Percentiles rank a stretch among this genome's conserved stretches.
These are phyloP conservation scores for Agapostemon virescens DNA, from an alignment of 2,888 invertebrate species.

Conservation along the genomic window DNA sequence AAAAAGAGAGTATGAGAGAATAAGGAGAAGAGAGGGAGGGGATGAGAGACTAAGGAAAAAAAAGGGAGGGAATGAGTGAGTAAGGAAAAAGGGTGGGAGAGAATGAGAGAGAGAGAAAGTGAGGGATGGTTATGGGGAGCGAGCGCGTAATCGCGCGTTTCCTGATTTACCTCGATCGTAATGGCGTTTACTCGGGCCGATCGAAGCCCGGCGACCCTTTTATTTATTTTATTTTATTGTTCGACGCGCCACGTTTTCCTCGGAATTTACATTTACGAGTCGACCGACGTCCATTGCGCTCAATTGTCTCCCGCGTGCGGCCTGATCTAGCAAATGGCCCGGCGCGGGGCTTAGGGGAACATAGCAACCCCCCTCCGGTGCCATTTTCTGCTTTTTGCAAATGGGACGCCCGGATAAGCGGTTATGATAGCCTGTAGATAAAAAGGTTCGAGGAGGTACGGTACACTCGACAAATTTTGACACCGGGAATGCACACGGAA, in stretches of 20 bases:
- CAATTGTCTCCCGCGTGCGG: background rate
- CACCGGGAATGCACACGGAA: background rate
- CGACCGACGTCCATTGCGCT: background rate
- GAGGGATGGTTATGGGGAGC: background rate
- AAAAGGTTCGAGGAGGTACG: constrained; percentile 1
- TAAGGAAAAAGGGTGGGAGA: no score
- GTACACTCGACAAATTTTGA: background rate
- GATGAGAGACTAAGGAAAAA: no score
- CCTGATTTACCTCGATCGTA: constrained; percentile 52
- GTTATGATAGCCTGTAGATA: background rate
- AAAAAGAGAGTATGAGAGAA: no score
- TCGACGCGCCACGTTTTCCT: constrained; percentile 4
- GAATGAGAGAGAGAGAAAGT: background rate
- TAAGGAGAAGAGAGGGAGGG: no score
- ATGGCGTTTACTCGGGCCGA: constrained; percentile 27
- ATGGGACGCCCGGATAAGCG: background rate
- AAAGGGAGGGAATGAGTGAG: no score
- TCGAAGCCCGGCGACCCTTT: constrained; percentile 18
- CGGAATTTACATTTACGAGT: constrained; percentile 34
- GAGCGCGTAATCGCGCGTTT: constrained; percentile 46
- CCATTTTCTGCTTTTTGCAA: constrained; percentile 1
- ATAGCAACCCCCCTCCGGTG: background rate
- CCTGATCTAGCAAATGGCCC: background rate
- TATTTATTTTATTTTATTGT: constrained; percentile 27
- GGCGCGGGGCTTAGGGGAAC: background rate